phyloP scores from a whole-genome alignment of 2,113 vertebrate species.

The Isurus oxyrinchus region DNA sequence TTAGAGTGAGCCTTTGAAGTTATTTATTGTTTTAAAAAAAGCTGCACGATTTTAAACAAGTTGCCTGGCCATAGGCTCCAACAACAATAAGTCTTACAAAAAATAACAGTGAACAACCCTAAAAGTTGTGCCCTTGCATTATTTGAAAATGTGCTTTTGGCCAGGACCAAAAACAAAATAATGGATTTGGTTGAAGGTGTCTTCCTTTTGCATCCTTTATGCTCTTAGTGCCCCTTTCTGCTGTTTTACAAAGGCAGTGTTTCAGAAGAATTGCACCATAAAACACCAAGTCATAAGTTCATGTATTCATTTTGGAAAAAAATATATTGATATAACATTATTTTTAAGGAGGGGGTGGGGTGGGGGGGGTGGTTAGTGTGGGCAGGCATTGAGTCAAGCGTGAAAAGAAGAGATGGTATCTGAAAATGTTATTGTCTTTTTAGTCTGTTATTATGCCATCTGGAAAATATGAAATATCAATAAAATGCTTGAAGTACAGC shows the following conservation, averaged over 20 bases:
- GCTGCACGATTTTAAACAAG: background rate
- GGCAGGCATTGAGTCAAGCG: background rate
- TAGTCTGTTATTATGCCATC: background rate
- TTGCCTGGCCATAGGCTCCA: background rate
- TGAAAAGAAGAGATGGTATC: background rate
- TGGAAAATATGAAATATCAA: background rate
- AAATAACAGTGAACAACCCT: background rate
- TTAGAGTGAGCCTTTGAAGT: background rate
- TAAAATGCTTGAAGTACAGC: background rate
- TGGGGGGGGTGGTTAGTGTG: background rate
- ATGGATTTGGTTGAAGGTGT: background rate
- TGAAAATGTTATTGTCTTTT: background rate
- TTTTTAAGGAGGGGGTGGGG: background rate
- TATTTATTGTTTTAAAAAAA: background rate
- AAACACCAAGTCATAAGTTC: background rate
- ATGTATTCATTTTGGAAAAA: background rate
- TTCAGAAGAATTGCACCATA: background rate
- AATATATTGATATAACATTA: background rate
- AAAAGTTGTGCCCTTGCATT: background rate
- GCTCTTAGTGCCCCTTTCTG: background rate
- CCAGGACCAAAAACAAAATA: background rate
- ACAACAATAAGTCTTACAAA: background rate
- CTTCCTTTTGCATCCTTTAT: background rate
- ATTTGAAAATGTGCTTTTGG: background rate
- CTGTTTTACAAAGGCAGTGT: background rate